phyloP scores from a whole-genome alignment of 2,888 invertebrate species.

The Rapana venosa region DNA sequence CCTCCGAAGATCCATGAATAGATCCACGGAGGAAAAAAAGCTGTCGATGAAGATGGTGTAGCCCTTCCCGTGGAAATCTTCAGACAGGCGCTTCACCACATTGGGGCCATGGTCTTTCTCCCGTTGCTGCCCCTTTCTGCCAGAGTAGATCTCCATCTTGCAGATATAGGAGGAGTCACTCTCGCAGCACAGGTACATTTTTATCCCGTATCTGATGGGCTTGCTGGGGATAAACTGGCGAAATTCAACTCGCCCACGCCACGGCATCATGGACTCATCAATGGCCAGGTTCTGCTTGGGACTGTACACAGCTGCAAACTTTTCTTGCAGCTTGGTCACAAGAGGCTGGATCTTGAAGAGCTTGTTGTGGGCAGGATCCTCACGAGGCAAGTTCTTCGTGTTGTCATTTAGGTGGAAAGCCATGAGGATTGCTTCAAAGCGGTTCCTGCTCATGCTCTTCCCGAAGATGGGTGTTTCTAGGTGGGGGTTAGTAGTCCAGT shows the following conservation, averaged over 20 bases:
- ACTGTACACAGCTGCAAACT: conserved; percentile 15
- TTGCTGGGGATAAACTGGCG: conserved; percentile 23
- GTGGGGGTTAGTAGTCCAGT: neutral
- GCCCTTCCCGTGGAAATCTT: too few relatives aligned
- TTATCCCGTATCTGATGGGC: conserved; percentile 20
- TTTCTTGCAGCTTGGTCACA: neutral
- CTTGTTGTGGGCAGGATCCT: conserved; percentile 25
- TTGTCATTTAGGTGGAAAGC: conserved; percentile 10
- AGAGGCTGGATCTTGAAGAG: conserved; percentile 24
- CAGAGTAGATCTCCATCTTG: conserved; percentile 15
- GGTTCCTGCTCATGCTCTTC: conserved; percentile 5
- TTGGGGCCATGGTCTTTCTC: too few relatives aligned
- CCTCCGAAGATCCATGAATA: neutral
- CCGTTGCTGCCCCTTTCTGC: neutral
- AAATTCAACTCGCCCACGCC: conserved; percentile 19
- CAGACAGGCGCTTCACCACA: too few relatives aligned
- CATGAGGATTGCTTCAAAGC: conserved; percentile 7
- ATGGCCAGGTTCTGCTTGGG: neutral
- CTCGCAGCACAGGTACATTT: conserved; percentile 25
- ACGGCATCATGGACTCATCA: conserved; percentile 28
- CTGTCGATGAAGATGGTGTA: too few relatives aligned
- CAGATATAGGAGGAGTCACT: neutral
- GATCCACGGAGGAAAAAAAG: neutral
- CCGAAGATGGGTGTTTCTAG: neutral
- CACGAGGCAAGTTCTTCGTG: neutral